These are phyloP conservation scores for Jacana jacana DNA, from an alignment of 2,113 vertebrate genomes.

Conservation along the genomic window DNA sequence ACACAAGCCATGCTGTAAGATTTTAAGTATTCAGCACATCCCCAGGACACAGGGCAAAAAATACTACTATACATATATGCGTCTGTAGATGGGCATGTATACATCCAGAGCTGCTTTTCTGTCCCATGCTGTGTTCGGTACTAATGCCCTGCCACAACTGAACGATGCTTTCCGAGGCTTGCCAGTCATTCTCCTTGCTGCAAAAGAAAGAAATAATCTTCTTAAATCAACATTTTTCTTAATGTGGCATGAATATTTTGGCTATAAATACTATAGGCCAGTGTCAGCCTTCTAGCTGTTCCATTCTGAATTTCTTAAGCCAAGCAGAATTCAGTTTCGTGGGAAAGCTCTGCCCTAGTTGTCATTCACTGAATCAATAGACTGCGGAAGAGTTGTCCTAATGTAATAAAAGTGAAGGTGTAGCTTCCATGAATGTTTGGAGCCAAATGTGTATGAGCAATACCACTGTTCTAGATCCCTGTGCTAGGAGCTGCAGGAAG, in stretches of 20 bases:
- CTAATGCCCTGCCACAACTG: background rate
- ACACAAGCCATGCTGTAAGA: background rate
- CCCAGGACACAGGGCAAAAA: background rate
- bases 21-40: background rate
- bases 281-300: background rate
- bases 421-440: background rate
- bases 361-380: background rate
- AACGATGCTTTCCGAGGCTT: fast-evolving
- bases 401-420: background rate
- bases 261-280: background rate
- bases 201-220: background rate
- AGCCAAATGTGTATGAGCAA: background rate
- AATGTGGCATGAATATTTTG: background rate
- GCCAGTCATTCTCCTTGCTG: background rate
- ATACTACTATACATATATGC: background rate
- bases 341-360: background rate
- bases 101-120: background rate
- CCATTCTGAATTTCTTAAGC: background rate
- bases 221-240: background rate
- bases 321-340: background rate
- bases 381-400: background rate
- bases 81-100: background rate
- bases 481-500: background rate
- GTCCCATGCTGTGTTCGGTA: background rate
- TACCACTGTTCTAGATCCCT: background rate